Evolutionary conservation across 2,888 invertebrate species (phyloP), one percentile per base, ranked within the genome.

Genomic region (Chorisops tibialis): DNA sequence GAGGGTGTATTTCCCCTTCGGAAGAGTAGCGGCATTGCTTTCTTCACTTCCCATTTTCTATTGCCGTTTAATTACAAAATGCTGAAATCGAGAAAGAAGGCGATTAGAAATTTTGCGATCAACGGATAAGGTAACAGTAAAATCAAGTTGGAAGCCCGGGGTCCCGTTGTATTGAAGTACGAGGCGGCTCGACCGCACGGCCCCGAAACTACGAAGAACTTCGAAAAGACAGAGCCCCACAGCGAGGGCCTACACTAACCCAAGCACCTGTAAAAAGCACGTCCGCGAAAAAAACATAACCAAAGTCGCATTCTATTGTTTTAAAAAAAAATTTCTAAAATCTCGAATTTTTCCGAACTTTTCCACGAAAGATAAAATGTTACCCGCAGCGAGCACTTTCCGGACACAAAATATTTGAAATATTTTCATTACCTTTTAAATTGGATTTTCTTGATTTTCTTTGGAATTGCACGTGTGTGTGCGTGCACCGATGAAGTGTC

Each of bases 1-100:
- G 47, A 91, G 79, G 30, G 86, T 83, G 76, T 90, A 93, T 72
- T 87, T 85, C 12, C 65, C 65, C 21, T 61, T 63, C 22, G 65
- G 63, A 18, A 65, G 51, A 14, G 30, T 56, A 21, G 16, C 37
- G 18, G 22, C 43, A 24, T 52, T 59, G 21, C 38, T 59, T 47
- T 37, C 37, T 22, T 50, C 65, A 63, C 61, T 63, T 45, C 54
- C 59, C 65, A 65, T 65, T 52, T 62, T 65, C 19, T 18, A 7
- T 24, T 38, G n/a, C 24, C 51, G 49, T 43, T 21, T 51, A 22
- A 16, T 41, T 63, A 63, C 65, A 65, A 65, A 63, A 65, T 65
- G 62, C 65, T 65, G 30, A 38, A 58, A 61, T n/a, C n/a, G n/a
- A 21, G 51, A 39, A 59, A 63, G 30, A 47, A 3, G 3, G 11